A percentile compares a stretch with the other conserved stretches of the same genome.
Evolutionary conservation across 1,140 invertebrate species (phyloP).

Genomic region (Hestina assimilis): DNA sequence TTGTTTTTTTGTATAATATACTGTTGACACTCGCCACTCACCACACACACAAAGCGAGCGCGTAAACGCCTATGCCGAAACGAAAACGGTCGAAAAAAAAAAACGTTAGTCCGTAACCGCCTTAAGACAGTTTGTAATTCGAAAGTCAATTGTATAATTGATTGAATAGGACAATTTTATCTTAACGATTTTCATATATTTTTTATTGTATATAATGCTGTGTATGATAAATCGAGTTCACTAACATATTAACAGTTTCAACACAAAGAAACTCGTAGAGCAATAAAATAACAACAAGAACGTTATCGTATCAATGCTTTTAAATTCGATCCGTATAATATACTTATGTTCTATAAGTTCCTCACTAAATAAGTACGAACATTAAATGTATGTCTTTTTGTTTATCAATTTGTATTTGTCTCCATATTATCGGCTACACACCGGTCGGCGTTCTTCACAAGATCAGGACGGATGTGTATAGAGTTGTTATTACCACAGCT

Average conservation of each 20-base stretch:
- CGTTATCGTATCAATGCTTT: constrained; percentile 34
- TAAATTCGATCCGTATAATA: constrained; percentile 39
- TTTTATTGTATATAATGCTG: no score
- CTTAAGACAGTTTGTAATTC: no score
- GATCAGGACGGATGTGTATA: constrained; percentile 44
- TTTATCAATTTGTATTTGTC: constrained; percentile 78
- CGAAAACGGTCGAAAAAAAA: no score
- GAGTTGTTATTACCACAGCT: no score
- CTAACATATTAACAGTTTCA: background rate
- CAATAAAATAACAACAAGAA: constrained; percentile 25
- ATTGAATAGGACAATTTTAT: no score
- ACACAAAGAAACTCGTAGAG: background rate
- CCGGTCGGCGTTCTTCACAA: constrained; percentile 69
- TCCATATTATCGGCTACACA: constrained; percentile 68
- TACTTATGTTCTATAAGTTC: constrained; percentile 39
- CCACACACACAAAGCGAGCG: no score
- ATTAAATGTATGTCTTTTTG: constrained; percentile 73
- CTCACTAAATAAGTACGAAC: constrained; percentile 60
- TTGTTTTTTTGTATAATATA: no score
- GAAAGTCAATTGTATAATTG: no score
- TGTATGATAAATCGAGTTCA: background rate
- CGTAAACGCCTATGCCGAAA: no score
- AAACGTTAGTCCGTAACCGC: no score
- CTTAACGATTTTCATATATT: no score
- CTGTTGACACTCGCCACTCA: no score